A percentile compares a stretch with the other conserved stretches of the same genome.
phyloP scores from a whole-genome alignment of 2,888 invertebrate species.

The Ormia ochracea region DNA sequence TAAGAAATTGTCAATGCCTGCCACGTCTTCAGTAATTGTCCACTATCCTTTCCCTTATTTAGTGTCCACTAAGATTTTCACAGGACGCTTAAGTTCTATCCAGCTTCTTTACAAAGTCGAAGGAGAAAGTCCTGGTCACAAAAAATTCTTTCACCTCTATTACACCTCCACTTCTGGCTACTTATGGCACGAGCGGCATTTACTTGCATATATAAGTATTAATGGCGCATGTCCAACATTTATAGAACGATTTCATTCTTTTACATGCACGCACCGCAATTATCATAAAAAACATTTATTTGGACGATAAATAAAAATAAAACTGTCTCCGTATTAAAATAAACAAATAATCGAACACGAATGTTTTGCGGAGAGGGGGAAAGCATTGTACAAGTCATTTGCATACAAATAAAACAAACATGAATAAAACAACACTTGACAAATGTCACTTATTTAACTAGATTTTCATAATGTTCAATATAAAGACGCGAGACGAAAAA shows the following conservation, averaged over 20 bases:
- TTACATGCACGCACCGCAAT: background rate
- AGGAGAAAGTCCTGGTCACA: no score
- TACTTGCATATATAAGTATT: background rate
- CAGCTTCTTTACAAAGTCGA: no score
- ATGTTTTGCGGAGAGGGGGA: background rate
- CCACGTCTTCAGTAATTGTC: no score
- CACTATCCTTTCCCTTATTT: no score
- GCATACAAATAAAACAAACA: conserved; percentile 39
- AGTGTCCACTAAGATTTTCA: no score
- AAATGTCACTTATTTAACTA: conserved; percentile 50
- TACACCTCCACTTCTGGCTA: no score
- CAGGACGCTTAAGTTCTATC: no score
- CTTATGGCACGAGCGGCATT: no score
- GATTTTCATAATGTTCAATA: conserved; percentile 30
- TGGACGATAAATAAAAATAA: conserved; percentile 25
- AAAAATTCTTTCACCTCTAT: no score
- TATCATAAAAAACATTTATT: conserved; percentile 17
- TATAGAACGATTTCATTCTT: background rate
- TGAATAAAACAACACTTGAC: conserved; percentile 53
- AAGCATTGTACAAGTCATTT: conserved; percentile 33
- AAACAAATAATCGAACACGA: conserved; percentile 26
- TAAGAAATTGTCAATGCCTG: no score
- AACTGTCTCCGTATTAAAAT: conserved; percentile 19
- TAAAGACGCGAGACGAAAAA: conserved; percentile 2
- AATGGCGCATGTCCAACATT: background rate